These are phyloP conservation scores for Atherinosoma microstoma DNA, from an alignment of 2,797 vertebrate species.

Conservation along the genomic window DNA sequence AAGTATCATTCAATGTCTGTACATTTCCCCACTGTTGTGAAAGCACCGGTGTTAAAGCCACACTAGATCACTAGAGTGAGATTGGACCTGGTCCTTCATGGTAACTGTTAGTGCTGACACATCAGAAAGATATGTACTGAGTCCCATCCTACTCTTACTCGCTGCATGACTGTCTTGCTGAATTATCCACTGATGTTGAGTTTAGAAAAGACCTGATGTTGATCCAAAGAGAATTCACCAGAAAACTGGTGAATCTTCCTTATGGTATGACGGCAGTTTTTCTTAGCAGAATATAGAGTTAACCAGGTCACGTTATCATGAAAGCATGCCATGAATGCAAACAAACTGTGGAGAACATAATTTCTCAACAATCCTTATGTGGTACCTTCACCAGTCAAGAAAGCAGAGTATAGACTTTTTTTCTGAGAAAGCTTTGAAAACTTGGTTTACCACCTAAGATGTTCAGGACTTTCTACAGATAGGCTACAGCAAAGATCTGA, in stretches of 20 bases:
- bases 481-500: too few relatives aligned
- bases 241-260: not conserved
- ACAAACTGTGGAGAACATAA: not conserved
- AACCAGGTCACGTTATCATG: not conserved
- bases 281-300: not conserved
- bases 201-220: not conserved
- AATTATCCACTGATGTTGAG: not conserved
- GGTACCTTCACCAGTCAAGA: too few relatives aligned
- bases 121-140: not conserved
- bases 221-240: too few relatives aligned
- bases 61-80: too few relatives aligned
- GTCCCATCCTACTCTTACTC: not conserved
- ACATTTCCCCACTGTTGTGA: not conserved
- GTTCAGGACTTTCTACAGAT: too few relatives aligned
- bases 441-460: too few relatives aligned
- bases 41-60: not conserved
- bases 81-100: not conserved
- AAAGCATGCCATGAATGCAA: not conserved
- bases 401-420: too few relatives aligned
- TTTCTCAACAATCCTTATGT: not conserved
- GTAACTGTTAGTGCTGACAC: not conserved
- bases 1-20: too few relatives aligned
- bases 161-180: too few relatives aligned
- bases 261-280: not conserved
- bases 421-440: too few relatives aligned